Evolutionary conservation across 2,113 vertebrate species (phyloP).

Genomic region (Prionailurus bengalensis): DNA sequence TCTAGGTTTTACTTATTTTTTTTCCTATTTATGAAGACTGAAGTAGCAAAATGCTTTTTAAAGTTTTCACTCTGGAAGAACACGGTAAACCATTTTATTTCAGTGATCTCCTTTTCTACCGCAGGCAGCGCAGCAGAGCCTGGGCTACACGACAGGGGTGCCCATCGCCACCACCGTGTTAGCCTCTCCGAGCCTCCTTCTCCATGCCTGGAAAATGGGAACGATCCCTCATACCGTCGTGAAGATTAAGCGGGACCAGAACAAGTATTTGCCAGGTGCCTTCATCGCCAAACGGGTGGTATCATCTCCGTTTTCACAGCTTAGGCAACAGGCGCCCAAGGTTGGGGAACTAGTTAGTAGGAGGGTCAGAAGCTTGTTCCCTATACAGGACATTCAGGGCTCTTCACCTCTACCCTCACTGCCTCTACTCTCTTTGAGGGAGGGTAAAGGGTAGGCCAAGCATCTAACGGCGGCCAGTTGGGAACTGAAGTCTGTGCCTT

Average conservation of each 20-base stretch:
- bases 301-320: neutral
- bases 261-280: neutral
- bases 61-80: neutral
- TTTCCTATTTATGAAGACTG: neutral
- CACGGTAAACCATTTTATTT: neutral
- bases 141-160: fast-evolving
- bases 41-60: neutral
- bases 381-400: neutral
- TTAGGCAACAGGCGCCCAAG: neutral
- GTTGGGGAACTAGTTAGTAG: neutral
- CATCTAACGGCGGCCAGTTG: neutral
- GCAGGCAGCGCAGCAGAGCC: neutral
- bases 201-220: neutral
- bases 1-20: neutral
- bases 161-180: neutral
- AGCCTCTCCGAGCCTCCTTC: neutral
- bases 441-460: neutral
- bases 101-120: neutral
- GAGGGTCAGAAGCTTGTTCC: neutral
- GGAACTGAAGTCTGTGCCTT: neutral
- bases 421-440: neutral
- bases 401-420: neutral
- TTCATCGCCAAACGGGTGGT: neutral
- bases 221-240: neutral
- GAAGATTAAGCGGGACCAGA: neutral